Evolutionary conservation across 2,888 invertebrate species (phyloP), one percentile per base, ranked within the genome.

Genomic region (Amphipyra tragopoginis): DNA sequence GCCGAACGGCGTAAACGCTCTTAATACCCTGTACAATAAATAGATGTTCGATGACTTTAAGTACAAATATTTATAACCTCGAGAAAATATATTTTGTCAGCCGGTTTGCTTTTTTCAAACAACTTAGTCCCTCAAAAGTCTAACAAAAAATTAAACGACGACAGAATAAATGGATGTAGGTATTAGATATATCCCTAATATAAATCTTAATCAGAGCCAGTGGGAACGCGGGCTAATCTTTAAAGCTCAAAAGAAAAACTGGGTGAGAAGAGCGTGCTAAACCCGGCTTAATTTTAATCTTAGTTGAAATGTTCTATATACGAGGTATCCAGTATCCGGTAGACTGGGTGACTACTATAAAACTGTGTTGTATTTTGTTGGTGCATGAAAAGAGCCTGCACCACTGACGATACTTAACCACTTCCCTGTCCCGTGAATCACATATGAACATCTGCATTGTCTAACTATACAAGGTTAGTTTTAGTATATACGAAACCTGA

Each of bases 281-380:
- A 65, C 70, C 65, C 52, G 60, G 79, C 65, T 80, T 75, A 79
- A 47, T 60, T 52, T 44, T 80, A 81, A 82, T 80, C 81, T 77
- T 52, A 65, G 72, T 63, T 80, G 59, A 80, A 79, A 75, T 72
- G 65, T 64, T 69, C 71, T 69, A 70, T 71, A 70, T 74, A 76
- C 68, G 73, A 65, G 60, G 65, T 58, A 58, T 55, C 13, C 50
- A 64, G 5, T 21, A 38, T 33, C 15, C 48, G 4, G n/a, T 26
- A 36, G 15, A 51, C 42, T 47, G 34, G 14, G 53, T n/a, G n/a
- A n/a, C 7, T n/a, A 55, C 48, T 49, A 13, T 21, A 21, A 21
- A 21, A 21, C 21, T 2, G 21, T 39, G 8, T 13, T 14, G n/a
- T 40, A 14, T n/a, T 14, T 2, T 40, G n/a, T n/a, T n/a, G n/a